Conservation (phyloP, 2,113 vertebrate species). For the Oncorhynchus mykiss region DNA sequence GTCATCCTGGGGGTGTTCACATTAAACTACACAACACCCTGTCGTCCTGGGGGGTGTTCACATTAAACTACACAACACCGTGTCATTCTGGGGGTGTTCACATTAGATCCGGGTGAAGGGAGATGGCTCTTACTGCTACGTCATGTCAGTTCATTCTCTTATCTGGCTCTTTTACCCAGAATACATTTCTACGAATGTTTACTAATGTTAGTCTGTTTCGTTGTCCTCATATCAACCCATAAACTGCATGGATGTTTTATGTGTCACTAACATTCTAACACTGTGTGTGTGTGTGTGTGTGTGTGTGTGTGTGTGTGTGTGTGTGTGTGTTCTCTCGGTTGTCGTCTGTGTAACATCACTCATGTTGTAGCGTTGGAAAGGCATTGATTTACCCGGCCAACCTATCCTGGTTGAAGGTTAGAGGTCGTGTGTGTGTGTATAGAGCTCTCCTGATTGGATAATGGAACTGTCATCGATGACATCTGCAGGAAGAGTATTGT, state of each 20-base stretch:
- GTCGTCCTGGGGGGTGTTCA: too few species aligned
- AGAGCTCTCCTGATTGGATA: background rate
- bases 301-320: background rate
- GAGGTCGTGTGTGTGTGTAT: conserved; percentile 7
- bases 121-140: background rate
- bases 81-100: too few species aligned
- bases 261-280: conserved; percentile 18
- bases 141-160: background rate
- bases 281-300: conserved; percentile 9
- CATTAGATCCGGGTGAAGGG: too few species aligned
- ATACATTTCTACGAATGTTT: background rate
- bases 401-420: background rate
- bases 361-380: background rate
- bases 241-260: background rate
- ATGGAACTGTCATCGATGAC: conserved; percentile 5
- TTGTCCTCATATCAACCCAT: background rate
- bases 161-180: background rate
- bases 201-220: background rate
- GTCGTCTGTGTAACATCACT: background rate
- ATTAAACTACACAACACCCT: too few species aligned
- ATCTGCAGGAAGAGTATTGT: conserved; percentile 6
- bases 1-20: too few species aligned
- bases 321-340: background rate
- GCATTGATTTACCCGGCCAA: background rate
- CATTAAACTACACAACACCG: too few species aligned